phyloP scores from a whole-genome alignment of 35 echinoderm and acorn worm genomes.

The Apostichopus japonicus region DNA sequence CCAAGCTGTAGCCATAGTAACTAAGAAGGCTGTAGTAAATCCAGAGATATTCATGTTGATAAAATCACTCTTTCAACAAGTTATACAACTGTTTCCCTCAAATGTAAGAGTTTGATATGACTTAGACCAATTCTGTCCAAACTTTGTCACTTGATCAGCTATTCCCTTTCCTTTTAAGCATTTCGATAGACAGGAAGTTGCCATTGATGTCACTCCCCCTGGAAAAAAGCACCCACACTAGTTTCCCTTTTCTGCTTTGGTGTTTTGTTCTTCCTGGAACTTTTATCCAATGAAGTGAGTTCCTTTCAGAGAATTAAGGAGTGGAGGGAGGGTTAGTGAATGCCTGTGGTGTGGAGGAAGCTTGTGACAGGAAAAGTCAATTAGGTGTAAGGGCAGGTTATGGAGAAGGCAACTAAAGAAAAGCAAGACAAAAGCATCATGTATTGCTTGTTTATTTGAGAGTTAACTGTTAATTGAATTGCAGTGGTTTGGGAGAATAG shows the following conservation, averaged over 20 bases:
- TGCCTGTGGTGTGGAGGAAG: constrained; percentile 27
- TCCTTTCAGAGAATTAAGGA: constrained; percentile 53
- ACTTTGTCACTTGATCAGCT: constrained; percentile 13
- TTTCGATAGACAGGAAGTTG: constrained; percentile 23
- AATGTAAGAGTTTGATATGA: not conserved
- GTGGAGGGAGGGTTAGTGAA: not conserved
- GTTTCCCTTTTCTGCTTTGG: not conserved
- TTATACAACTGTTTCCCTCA: not conserved
- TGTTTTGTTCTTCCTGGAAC: constrained; percentile 34
- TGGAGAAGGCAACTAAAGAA: not conserved
- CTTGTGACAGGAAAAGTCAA: constrained; percentile 38
- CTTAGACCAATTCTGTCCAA: not conserved
- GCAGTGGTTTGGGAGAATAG: not conserved
- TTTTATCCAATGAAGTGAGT: constrained; percentile 46
- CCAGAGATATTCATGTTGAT: not conserved
- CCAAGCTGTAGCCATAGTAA: not conserved
- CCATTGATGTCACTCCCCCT: constrained; percentile 22
- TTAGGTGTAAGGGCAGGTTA: constrained; percentile 18
- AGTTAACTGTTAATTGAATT: constrained; percentile 2
- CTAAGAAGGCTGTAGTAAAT: not conserved
- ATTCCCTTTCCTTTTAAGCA: constrained; percentile 45
- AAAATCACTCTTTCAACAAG: not conserved
- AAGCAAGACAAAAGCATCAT: not conserved
- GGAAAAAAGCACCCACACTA: constrained; percentile 9
- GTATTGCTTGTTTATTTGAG: not conserved